Conservation (phyloP, 2,113 vertebrate genomes). For the Atractosteus spatula region DNA sequence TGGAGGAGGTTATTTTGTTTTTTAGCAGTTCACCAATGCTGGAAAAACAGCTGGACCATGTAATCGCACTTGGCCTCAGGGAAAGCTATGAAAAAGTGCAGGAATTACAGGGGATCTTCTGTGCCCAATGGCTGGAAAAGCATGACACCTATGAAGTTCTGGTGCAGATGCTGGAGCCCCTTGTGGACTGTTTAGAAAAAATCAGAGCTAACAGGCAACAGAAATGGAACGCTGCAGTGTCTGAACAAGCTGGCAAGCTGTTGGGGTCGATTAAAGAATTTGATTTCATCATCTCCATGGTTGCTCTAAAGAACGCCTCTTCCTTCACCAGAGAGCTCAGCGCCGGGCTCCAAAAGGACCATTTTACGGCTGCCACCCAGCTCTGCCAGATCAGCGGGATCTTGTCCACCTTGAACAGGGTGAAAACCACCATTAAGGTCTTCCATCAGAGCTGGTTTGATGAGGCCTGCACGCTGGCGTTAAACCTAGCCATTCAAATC, state of each 20-base stretch:
- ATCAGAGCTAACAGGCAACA: conserved; percentile 71
- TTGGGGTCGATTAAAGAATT: conserved; percentile 80
- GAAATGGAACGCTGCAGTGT: conserved; percentile 69
- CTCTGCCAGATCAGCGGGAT: conserved; percentile 88
- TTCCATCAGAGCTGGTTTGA: conserved; percentile 98
- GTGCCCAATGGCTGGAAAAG: conserved; percentile 79
- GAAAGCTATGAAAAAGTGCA: conserved; percentile 79
- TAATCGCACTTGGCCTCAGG: conserved; percentile 77
- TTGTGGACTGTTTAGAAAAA: conserved; percentile 81
- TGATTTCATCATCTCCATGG: conserved; percentile 86
- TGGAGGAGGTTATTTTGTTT: conserved; percentile 80
- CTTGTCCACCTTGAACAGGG: conserved; percentile 85
- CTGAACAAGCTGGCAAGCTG: conserved; percentile 72
- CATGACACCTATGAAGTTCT: conserved; percentile 88
- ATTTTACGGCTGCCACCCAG: conserved; percentile 86
- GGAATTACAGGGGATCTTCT: conserved; percentile 80
- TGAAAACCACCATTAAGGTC: conserved; percentile 93
- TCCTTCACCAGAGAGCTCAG: conserved; percentile 90
- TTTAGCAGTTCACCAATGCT: conserved; percentile 73
- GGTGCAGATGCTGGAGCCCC: conserved; percentile 83
- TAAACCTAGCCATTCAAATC: conserved; percentile 77
- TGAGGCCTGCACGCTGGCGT: conserved; percentile 81
- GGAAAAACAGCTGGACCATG: conserved; percentile 78
- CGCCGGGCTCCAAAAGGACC: conserved; percentile 87
- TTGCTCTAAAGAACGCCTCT: conserved; percentile 84